A percentile compares a stretch with the other conserved stretches of the same genome.
phyloP scores from a whole-genome alignment of 2,888 invertebrate genomes.

The Perithous albicinctus region DNA sequence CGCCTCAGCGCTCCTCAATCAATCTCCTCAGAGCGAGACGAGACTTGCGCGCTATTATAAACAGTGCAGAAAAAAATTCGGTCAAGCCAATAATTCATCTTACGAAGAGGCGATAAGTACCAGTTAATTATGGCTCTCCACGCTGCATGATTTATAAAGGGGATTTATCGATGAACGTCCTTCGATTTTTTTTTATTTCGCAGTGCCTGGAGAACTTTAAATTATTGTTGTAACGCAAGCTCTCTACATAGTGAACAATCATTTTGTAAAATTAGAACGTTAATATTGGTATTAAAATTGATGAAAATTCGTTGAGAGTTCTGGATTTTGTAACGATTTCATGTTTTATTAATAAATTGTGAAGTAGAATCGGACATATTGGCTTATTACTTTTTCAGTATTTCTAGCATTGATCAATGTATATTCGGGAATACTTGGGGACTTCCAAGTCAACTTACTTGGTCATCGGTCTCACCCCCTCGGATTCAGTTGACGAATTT shows the following conservation, averaged over 20 bases:
- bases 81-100: slow-evolving; percentile 1
- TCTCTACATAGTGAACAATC: neutral
- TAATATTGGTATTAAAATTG: too few relatives aligned
- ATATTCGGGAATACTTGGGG: too few relatives aligned
- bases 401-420: too few relatives aligned
- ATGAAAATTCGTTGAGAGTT: too few relatives aligned
- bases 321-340: neutral
- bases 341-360: neutral
- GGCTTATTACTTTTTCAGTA: too few relatives aligned
- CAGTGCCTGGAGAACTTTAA: neutral
- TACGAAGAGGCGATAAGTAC: slow-evolving; percentile 1
- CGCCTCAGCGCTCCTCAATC: neutral
- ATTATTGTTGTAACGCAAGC: neutral
- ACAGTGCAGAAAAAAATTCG: slow-evolving; percentile 1
- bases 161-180: neutral
- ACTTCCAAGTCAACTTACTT: too few relatives aligned
- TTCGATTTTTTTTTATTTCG: neutral
- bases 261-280: neutral
- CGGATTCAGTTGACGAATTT: too few relatives aligned
- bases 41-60: neutral
- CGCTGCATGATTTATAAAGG: slow-evolving; percentile 7
- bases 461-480: too few relatives aligned
- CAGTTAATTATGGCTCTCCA: slow-evolving; percentile 1
- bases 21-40: neutral
- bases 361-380: too few relatives aligned